phyloP scores from a whole-genome alignment of 2,797 vertebrate species.

The Menidia menidia region DNA sequence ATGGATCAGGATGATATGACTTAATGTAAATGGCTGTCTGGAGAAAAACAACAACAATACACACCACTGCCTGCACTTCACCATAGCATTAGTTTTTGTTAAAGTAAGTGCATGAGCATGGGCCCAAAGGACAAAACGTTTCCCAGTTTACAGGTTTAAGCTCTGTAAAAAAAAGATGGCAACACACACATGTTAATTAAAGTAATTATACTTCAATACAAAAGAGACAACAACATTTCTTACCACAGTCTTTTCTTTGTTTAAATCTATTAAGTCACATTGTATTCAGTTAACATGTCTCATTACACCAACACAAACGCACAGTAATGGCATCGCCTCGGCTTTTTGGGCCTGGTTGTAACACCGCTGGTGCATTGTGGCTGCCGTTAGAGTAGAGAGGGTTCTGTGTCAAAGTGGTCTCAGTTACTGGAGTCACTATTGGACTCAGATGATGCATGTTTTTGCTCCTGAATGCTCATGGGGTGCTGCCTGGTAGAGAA shows the following conservation, averaged over 20 bases:
- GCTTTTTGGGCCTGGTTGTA: background rate
- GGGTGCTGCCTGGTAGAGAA: conserved; percentile 17
- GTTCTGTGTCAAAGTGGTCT: conserved; percentile 7
- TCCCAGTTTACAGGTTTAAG: conserved; percentile 56
- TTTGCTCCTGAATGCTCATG: conserved; percentile 7
- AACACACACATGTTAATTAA: conserved; percentile 45
- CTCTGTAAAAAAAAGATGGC: conserved; percentile 53
- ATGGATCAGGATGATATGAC: background rate
- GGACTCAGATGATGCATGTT: conserved; percentile 3
- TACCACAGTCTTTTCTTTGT: conserved; percentile 15
- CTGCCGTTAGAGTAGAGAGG: conserved; percentile 14
- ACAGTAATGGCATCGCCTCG: conserved; percentile 6
- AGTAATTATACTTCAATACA: conserved; percentile 24
- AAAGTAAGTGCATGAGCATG: conserved; percentile 27
- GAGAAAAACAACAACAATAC: background rate
- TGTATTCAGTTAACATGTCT: conserved; percentile 25
- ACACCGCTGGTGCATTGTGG: conserved; percentile 9
- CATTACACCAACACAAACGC: conserved; percentile 19
- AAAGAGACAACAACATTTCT: conserved; percentile 22
- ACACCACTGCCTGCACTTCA: conserved; percentile 13
- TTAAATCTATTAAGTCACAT: conserved; percentile 26
- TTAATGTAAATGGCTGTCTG: background rate
- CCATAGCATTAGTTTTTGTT: conserved; percentile 30
- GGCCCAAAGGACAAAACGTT: conserved; percentile 51
- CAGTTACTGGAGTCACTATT: conserved; percentile 17